phyloP scores from a whole-genome alignment of 2,888 invertebrate genomes.

The Anagyrus pseudococci region DNA sequence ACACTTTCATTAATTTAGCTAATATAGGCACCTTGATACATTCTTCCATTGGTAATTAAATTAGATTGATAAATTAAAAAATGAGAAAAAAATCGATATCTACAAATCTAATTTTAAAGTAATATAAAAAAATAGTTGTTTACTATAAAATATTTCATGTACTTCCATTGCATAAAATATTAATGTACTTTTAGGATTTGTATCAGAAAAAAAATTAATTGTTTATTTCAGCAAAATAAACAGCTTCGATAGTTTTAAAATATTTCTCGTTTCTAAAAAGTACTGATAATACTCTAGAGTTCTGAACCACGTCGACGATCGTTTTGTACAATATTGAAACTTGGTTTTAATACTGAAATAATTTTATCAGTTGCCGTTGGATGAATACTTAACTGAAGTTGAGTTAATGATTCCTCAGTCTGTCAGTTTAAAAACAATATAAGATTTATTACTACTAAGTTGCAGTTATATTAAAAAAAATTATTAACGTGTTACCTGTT shows the following conservation, averaged over 20 bases:
- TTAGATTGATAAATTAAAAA: no score
- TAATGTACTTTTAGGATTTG: no score
- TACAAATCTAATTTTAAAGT: no score
- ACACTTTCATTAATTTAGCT: neutral
- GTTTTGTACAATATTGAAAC: conserved; percentile 49
- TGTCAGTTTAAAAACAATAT: conserved; percentile 53
- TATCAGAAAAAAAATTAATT: no score
- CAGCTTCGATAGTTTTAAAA: no score
- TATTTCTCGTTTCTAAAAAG: conserved; percentile 23
- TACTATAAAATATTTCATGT: no score
- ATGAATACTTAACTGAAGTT: conserved; percentile 72
- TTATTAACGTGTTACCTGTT: conserved; percentile 72
- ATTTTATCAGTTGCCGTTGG: conserved; percentile 66
- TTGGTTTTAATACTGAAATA: conserved; percentile 62
- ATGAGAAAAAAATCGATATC: no score
- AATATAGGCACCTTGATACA: neutral
- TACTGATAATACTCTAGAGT: conserved; percentile 38
- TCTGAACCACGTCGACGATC: conserved; percentile 46
- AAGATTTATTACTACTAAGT: conserved; percentile 20
- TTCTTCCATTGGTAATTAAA: no score
- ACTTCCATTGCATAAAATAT: no score
- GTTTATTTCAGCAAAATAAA: no score
- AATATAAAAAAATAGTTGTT: no score
- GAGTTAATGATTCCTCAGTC: conserved; percentile 81
- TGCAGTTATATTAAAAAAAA: conserved; percentile 14